phyloP scores from a whole-genome alignment of 2,888 invertebrate genomes.

The Eilema caniola region DNA sequence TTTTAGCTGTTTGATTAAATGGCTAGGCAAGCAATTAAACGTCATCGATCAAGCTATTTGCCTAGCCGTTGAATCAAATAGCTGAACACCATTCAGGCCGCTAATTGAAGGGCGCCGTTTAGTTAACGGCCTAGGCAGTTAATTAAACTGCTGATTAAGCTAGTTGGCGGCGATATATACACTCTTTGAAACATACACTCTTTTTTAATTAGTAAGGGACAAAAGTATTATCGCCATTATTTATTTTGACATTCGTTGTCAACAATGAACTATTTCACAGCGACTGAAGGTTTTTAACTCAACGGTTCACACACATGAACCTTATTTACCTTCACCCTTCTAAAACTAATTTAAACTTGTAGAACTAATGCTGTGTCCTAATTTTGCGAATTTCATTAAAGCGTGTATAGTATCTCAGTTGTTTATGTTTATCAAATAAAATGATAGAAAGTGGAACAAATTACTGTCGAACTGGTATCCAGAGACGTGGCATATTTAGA shows the following conservation, averaged over 20 bases:
- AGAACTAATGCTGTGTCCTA: conserved; percentile 12
- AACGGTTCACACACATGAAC: background rate
- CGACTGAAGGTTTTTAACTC: background rate
- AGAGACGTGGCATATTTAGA: background rate
- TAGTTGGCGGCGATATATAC: too few relatives aligned
- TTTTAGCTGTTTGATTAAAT: too few relatives aligned
- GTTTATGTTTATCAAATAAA: background rate
- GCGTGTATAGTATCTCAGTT: background rate
- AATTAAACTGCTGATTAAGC: too few relatives aligned
- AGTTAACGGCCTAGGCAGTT: too few relatives aligned
- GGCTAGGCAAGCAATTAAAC: too few relatives aligned
- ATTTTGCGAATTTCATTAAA: conserved; percentile 11
- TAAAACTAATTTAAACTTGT: conserved; percentile 20
- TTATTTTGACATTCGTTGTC: background rate
- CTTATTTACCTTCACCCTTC: conserved; percentile 12
- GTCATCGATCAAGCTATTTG: too few relatives aligned
- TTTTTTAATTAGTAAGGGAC: too few relatives aligned
- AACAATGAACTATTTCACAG: background rate
- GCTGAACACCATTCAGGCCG: too few relatives aligned
- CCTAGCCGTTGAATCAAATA: too few relatives aligned
- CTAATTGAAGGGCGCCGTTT: too few relatives aligned
- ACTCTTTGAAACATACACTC: too few relatives aligned
- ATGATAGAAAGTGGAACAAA: conserved; percentile 2
- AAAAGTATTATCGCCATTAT: background rate
- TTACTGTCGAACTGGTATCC: background rate